phyloP scores from a whole-genome alignment of 2,797 vertebrate genomes.

The Falco berigora region DNA sequence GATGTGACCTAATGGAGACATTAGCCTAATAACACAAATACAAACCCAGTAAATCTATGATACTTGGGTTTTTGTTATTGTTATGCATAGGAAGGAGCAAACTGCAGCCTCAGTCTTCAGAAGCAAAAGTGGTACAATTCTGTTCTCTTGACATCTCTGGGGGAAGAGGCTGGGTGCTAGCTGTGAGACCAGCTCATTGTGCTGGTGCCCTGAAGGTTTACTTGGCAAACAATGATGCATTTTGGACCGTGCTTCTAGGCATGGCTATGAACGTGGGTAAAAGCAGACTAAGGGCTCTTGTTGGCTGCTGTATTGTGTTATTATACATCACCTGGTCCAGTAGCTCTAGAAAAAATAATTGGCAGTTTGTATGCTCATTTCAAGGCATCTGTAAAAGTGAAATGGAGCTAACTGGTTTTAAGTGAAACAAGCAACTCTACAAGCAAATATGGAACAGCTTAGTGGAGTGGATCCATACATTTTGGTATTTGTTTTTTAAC shows the following conservation, averaged over 20 bases:
- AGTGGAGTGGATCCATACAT: background rate
- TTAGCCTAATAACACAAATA: background rate
- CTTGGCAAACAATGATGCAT: fast-evolving
- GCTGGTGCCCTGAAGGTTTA: background rate
- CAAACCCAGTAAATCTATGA: too few relatives aligned
- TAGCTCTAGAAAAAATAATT: background rate
- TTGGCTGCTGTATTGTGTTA: background rate
- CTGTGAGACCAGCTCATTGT: background rate
- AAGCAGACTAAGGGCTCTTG: background rate
- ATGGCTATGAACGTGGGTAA: background rate
- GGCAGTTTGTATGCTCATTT: background rate
- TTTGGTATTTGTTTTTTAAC: background rate
- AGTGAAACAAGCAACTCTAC: background rate
- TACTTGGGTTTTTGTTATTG: background rate
- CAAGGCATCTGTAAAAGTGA: background rate
- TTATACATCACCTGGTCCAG: background rate
- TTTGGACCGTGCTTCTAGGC: background rate
- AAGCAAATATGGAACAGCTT: background rate
- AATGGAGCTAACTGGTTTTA: background rate
- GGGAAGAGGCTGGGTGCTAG: background rate
- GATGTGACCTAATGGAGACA: background rate
- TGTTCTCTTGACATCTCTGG: background rate
- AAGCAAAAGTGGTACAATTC: background rate
- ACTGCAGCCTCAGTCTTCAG: background rate
- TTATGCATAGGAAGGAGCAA: background rate